These are phyloP conservation scores for Cistogaster globosa DNA, from an alignment of 2,888 invertebrate genomes.

Conservation along the genomic window DNA sequence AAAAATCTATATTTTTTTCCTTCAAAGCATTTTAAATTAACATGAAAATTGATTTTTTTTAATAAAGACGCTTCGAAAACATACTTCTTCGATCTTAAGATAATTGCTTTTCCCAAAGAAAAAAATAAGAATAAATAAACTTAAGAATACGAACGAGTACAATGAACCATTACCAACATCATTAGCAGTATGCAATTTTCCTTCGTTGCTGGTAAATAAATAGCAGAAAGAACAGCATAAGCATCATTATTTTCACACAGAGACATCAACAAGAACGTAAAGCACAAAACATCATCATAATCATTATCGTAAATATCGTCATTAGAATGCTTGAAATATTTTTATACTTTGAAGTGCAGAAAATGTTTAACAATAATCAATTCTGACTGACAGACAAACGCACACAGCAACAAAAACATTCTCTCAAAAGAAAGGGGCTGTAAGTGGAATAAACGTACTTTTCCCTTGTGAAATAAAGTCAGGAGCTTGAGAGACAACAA, in stretches of 20 bases:
- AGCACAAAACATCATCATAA: constrained; percentile 13
- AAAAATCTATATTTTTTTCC: no score
- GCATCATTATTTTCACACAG: constrained; percentile 31
- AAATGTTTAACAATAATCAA: constrained; percentile 54
- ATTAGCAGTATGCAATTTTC: constrained; percentile 43
- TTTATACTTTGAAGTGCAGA: constrained; percentile 40
- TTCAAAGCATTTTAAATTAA: no score
- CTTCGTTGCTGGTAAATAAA: constrained; percentile 28
- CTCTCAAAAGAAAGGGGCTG: no score
- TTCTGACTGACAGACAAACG: constrained; percentile 1
- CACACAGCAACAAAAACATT: neutral
- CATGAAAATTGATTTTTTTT: no score
- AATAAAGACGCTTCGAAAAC: no score
- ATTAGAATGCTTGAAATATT: constrained; percentile 49
- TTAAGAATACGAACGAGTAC: neutral
- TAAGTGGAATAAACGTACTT: neutral
- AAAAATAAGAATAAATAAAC: neutral
- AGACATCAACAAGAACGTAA: constrained; percentile 15
- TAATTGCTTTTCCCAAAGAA: constrained; percentile 20
- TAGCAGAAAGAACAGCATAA: constrained; percentile 18
- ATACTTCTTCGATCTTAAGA: no score
- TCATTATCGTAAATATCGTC: constrained; percentile 12
- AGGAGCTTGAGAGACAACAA: constrained; percentile 4
- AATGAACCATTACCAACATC: constrained; percentile 29
- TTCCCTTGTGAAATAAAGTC: neutral